phyloP scores from a whole-genome alignment of 92 coral and sea anemone species.

The Epizoanthus stellaris region DNA sequence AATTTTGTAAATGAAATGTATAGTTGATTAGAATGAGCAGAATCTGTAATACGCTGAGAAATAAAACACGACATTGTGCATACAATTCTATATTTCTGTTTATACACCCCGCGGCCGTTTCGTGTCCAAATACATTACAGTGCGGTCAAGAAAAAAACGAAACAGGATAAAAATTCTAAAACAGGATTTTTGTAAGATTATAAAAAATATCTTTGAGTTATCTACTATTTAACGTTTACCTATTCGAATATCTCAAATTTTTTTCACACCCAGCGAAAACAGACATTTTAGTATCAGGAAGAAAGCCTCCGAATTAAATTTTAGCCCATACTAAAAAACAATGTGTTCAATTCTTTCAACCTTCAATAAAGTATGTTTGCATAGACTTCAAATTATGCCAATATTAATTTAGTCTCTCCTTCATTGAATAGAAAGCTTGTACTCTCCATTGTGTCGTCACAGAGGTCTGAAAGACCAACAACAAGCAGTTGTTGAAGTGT shows the following conservation, averaged over 20 bases:
- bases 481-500: not conserved
- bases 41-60: constrained; percentile 3
- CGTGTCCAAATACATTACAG: constrained; percentile 9
- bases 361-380: constrained; percentile 60
- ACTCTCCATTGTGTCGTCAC: constrained; percentile 24
- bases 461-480: constrained; percentile 14
- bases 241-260: constrained; percentile 1
- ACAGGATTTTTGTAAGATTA: not conserved
- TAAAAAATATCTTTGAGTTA: not conserved
- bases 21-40: constrained; percentile 9
- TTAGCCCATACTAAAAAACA: constrained; percentile 57
- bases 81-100: not conserved
- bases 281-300: constrained; percentile 37
- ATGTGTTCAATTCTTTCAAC: constrained; percentile 42
- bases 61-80: constrained; percentile 5
- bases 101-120: not conserved
- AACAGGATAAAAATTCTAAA: not conserved
- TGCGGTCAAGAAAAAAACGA: not conserved
- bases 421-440: constrained; percentile 51
- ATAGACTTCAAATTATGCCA: constrained; percentile 73
- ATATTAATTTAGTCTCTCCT: constrained; percentile 44
- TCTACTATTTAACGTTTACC: not conserved
- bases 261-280: constrained; percentile 7
- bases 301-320: constrained; percentile 60
- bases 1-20: constrained; percentile 13